A percentile compares a stretch with the other conserved stretches of the same genome.
phyloP scores from a whole-genome alignment of 2,797 vertebrate genomes.

The Florisuga fusca region DNA sequence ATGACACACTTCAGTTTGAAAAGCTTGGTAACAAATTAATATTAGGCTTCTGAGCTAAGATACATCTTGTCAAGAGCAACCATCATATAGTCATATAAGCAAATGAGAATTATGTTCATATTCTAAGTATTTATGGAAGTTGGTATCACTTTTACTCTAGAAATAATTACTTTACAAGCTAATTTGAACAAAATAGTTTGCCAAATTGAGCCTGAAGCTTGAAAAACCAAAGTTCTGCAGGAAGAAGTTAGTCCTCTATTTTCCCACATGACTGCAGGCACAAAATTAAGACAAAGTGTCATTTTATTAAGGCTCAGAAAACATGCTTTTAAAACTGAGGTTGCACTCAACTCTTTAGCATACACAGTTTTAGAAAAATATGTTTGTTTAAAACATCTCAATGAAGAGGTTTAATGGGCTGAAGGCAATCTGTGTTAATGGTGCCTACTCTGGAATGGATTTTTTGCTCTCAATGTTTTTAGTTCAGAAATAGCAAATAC shows the following conservation, averaged over 20 bases:
- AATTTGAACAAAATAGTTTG: slow-evolving; percentile 4
- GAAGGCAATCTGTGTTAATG: slow-evolving; percentile 15
- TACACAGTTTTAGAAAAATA: slow-evolving; percentile 19
- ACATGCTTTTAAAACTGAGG: background rate
- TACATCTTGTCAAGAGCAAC: background rate
- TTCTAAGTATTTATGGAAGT: background rate
- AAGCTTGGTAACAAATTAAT: background rate
- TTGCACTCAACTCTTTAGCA: background rate
- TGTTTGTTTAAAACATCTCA: background rate
- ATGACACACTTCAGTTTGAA: background rate
- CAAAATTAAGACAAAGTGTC: slow-evolving; percentile 43
- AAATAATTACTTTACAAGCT: slow-evolving; percentile 41
- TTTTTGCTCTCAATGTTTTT: background rate
- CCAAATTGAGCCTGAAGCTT: slow-evolving; percentile 39
- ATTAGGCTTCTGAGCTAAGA: slow-evolving; percentile 4
- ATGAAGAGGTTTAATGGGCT: background rate
- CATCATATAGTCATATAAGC: background rate
- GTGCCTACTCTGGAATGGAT: background rate
- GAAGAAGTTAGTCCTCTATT: slow-evolving; percentile 16
- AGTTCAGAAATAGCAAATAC: background rate
- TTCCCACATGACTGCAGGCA: slow-evolving; percentile 23
- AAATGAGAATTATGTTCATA: background rate
- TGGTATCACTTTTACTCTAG: background rate
- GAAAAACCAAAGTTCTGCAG: background rate
- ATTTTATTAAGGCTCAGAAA: slow-evolving; percentile 29